Percentiles rank a stretch among this genome's conserved stretches.
Conservation (phyloP, 2,888 invertebrate genomes). For the Muscina levida region DNA sequence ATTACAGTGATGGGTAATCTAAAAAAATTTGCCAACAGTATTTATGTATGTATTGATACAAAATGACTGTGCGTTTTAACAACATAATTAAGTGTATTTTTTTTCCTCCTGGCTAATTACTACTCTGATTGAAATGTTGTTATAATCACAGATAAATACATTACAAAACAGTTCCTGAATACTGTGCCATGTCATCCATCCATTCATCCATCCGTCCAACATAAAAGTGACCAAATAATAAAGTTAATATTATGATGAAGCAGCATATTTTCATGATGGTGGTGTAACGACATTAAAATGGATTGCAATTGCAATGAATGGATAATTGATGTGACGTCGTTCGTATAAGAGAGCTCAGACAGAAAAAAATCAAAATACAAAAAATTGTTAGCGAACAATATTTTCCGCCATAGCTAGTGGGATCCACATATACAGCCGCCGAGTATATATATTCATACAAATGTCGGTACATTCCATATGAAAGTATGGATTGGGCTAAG, state of each 20-base stretch:
- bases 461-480: not conserved
- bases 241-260: not conserved
- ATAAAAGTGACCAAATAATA: not conserved
- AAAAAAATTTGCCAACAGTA: no score
- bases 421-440: not conserved
- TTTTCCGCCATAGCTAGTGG: constrained; percentile 9
- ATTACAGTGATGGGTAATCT: no score
- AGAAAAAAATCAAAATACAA: constrained; percentile 1
- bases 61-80: no score
- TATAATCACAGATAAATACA: no score
- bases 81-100: no score
- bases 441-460: no score
- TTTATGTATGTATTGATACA: no score
- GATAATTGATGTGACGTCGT: not conserved
- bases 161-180: not conserved
- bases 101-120: no score
- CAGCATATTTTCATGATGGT: not conserved
- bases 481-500: not conserved
- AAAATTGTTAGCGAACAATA: not conserved
- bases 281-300: not conserved
- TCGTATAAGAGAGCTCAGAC: constrained; percentile 9
- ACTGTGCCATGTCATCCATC: not conserved
- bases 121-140: no score
- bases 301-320: not conserved
- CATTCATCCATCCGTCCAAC: not conserved